A percentile compares a stretch with the other conserved stretches of the same genome.
These are phyloP conservation scores for Callipepla californica DNA, from an alignment of 2,113 vertebrate genomes.

Conservation along the genomic window DNA sequence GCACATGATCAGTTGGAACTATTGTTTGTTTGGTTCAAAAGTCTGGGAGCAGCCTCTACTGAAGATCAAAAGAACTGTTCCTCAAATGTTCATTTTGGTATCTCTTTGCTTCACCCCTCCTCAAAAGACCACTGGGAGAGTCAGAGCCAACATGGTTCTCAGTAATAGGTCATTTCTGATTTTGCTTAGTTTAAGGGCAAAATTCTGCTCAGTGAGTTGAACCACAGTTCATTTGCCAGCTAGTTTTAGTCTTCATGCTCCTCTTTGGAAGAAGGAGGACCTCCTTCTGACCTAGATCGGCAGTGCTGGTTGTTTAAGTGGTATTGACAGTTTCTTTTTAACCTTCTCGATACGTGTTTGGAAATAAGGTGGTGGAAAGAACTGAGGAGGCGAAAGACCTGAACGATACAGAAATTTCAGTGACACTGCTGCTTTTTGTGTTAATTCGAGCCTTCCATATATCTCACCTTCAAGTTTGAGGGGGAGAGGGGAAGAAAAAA, in stretches of 20 bases:
- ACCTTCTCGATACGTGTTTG: background rate
- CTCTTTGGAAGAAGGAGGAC: background rate
- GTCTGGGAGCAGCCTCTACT: background rate
- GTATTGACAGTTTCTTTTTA: background rate
- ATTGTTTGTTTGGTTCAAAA: background rate
- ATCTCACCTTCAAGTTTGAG: background rate
- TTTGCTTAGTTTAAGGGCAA: background rate
- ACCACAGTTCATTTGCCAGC: background rate
- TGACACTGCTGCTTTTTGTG: background rate
- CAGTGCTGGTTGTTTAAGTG: background rate
- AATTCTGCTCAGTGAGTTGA: background rate
- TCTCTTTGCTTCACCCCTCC: background rate
- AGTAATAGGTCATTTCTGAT: background rate
- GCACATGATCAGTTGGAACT: background rate
- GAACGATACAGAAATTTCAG: background rate
- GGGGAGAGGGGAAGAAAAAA: background rate
- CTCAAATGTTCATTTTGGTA: background rate
- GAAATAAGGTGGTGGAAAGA: background rate
- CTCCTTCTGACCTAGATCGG: background rate
- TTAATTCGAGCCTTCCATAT: background rate
- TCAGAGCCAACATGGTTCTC: background rate
- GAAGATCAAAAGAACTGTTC: background rate
- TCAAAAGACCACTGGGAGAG: background rate
- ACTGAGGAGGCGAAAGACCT: background rate
- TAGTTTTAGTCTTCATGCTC: background rate